These are phyloP conservation scores for Podabrus alpinus DNA, from an alignment of 2,888 invertebrate species.

Conservation along the genomic window DNA sequence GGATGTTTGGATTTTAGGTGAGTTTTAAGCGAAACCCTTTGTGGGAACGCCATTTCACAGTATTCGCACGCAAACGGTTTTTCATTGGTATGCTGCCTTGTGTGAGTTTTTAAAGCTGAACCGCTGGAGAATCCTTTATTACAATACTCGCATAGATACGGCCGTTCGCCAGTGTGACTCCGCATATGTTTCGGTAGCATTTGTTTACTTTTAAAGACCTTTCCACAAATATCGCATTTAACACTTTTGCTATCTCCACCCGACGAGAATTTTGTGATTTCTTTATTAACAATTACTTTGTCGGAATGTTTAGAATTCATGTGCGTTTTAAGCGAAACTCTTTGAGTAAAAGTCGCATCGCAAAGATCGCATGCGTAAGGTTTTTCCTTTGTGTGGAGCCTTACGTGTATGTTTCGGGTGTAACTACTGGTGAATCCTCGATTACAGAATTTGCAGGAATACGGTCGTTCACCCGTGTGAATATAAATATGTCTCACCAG, in stretches of 20 bases:
- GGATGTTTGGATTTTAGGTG: constrained; percentile 22
- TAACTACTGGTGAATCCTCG: not conserved
- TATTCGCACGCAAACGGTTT: no score
- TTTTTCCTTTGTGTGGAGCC: no score
- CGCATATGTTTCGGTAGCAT: constrained; percentile 15
- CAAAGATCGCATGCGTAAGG: not conserved
- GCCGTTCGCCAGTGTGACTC: constrained; percentile 22
- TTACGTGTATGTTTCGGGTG: not conserved
- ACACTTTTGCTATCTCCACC: not conserved
- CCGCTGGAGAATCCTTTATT: constrained; percentile 21
- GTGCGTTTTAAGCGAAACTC: not conserved
- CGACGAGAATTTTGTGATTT: not conserved
- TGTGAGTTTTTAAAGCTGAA: constrained; percentile 22
- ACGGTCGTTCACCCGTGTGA: not conserved
- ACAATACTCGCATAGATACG: constrained; percentile 19
- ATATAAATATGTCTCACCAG: not conserved
- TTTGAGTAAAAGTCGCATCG: not conserved
- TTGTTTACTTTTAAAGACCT: constrained; percentile 4
- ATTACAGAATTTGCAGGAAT: no score
- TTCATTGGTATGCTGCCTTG: constrained; percentile 22
- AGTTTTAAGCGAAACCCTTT: constrained; percentile 20
- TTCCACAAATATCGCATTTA: not conserved
- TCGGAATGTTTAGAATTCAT: not conserved
- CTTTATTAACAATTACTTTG: not conserved
- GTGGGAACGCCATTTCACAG: constrained; percentile 18